phyloP scores from a whole-genome alignment of 2,888 invertebrate species.

The Allacma fusca region DNA sequence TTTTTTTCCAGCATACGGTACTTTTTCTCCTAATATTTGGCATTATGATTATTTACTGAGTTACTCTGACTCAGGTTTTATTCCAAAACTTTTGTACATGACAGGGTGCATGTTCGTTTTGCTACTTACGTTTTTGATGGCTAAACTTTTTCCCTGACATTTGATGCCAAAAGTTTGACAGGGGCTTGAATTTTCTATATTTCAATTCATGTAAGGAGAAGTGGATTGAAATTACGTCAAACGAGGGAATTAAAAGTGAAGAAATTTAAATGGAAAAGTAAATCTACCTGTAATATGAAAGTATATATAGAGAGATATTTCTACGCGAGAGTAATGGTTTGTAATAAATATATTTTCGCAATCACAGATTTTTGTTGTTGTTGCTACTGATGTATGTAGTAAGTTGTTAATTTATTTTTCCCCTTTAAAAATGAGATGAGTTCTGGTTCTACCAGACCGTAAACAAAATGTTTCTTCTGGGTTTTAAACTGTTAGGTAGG shows the following conservation, averaged over 20 bases:
- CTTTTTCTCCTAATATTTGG: background rate
- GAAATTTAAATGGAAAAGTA: background rate
- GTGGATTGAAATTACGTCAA: background rate
- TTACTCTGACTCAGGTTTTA: background rate
- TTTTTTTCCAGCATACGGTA: background rate
- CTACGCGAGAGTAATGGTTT: background rate
- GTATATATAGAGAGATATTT: too few species aligned
- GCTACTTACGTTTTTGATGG: background rate
- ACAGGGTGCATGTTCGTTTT: background rate
- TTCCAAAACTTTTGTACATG: background rate
- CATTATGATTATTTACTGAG: background rate
- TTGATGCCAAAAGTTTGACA: slow-evolving; percentile 9
- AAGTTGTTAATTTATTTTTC: background rate
- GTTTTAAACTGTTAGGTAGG: too few species aligned
- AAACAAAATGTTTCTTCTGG: background rate
- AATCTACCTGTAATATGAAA: too few species aligned
- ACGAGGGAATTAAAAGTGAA: background rate
- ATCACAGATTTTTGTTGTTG: background rate
- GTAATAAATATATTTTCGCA: background rate
- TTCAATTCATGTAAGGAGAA: background rate
- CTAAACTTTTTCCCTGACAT: background rate
- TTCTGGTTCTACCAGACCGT: background rate
- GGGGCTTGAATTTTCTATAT: background rate
- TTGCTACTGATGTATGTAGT: background rate
- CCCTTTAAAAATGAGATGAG: background rate